phyloP scores from a whole-genome alignment of 35 echinoderm and acorn worm genomes.

The Strongylocentrotus purpuratus region DNA sequence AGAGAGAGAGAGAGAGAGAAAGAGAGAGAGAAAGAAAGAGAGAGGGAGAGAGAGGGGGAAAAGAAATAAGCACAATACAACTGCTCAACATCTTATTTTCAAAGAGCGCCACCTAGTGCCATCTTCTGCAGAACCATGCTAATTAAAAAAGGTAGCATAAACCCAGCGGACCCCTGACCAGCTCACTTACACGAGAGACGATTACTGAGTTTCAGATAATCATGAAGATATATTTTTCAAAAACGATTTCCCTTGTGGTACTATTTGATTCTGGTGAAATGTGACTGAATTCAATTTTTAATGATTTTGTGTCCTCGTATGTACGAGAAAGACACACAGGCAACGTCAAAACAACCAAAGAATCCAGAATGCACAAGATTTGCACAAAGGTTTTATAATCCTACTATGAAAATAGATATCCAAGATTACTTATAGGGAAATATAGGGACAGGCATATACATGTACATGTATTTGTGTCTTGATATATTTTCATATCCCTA shows the following conservation, averaged over 20 bases:
- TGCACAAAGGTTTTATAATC: no score
- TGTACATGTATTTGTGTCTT: no score
- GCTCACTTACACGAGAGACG: not conserved
- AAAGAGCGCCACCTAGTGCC: not conserved
- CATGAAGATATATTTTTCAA: not conserved
- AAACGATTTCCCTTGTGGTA: not conserved
- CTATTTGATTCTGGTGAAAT: not conserved
- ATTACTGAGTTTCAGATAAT: not conserved
- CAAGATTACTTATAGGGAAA: no score
- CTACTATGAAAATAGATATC: no score
- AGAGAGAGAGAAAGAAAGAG: no score
- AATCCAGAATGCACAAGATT: not conserved
- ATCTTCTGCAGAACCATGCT: not conserved
- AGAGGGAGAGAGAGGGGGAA: no score
- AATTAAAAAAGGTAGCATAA: not conserved
- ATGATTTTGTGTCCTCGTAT: not conserved
- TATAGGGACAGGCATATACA: no score
- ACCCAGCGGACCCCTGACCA: not conserved
- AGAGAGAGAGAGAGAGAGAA: no score
- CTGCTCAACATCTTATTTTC: not conserved
- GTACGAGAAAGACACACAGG: not conserved
- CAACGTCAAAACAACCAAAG: not conserved
- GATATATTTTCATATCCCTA: no score
- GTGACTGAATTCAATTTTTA: not conserved
- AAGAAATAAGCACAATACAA: no score